phyloP scores from a whole-genome alignment of 2,888 invertebrate species.

The Ernsta delagoae region DNA sequence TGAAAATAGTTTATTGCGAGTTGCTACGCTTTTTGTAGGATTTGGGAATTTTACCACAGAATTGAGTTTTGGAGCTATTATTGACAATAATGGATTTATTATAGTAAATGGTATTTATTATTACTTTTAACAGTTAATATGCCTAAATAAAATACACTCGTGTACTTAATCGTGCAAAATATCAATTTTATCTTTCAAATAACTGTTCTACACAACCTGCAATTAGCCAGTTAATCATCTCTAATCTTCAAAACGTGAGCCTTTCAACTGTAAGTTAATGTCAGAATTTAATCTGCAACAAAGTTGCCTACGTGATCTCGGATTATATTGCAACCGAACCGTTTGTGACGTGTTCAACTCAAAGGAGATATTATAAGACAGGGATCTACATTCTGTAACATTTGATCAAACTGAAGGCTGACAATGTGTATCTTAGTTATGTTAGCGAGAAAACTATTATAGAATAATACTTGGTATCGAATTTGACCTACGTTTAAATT shows the following conservation, averaged over 20 bases:
- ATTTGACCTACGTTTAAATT: too few species aligned
- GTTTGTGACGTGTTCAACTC: background rate
- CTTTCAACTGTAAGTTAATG: conserved; percentile 16
- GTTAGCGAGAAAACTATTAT: too few species aligned
- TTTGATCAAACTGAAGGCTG: background rate
- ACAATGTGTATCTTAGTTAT: too few species aligned
- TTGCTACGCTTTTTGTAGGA: background rate
- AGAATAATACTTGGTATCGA: too few species aligned
- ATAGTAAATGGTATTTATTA: too few species aligned
- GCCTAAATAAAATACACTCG: too few species aligned
- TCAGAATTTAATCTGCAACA: conserved; percentile 22
- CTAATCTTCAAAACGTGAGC: conserved; percentile 8
- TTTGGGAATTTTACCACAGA: background rate
- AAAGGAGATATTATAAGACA: background rate
- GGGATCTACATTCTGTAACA: background rate
- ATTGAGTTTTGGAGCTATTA: too few species aligned
- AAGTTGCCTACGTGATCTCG: conserved; percentile 11
- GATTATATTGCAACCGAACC: conserved; percentile 1
- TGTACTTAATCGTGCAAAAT: too few species aligned
- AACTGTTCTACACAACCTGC: background rate
- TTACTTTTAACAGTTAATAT: too few species aligned
- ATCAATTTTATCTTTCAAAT: background rate
- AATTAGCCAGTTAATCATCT: conserved; percentile 11
- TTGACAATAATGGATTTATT: too few species aligned
- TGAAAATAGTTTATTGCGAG: background rate